Conservation (phyloP, 2,888 invertebrate genomes). For the Melolontha melolontha region DNA sequence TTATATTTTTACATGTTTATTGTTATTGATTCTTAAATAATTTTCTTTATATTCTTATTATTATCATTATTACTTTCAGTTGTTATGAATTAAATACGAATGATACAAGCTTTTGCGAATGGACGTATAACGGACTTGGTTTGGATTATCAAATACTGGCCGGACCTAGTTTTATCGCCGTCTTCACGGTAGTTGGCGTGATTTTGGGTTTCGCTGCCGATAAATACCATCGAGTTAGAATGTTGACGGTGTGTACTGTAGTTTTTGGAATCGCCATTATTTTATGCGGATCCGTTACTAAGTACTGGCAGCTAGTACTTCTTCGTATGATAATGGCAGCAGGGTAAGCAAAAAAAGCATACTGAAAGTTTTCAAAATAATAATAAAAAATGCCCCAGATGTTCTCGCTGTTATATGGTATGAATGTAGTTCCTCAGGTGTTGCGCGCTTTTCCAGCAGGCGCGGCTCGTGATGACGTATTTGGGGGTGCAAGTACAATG, state of each 20-base stretch:
- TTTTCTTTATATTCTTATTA: background rate
- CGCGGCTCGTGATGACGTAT: no score
- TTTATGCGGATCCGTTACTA: conserved; percentile 84
- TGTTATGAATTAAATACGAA: conserved; percentile 76
- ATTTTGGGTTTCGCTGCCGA: conserved; percentile 87
- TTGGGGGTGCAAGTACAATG: no score
- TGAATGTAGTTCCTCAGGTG: no score
- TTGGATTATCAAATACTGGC: conserved; percentile 93
- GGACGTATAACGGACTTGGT: conserved; percentile 93
- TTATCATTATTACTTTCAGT: conserved; percentile 63
- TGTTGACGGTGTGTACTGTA: conserved; percentile 81
- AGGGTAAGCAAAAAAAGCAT: conserved; percentile 68
- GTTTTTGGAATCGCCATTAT: conserved; percentile 86
- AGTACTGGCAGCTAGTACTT: conserved; percentile 91
- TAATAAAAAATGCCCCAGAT: no score
- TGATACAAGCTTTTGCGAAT: conserved; percentile 85
- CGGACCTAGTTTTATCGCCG: conserved; percentile 92
- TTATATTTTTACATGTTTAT: background rate
- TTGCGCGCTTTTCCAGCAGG: no score
- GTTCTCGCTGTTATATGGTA: no score
- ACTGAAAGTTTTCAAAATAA: no score
- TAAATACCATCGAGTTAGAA: conserved; percentile 79
- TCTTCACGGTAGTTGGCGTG: conserved; percentile 90
- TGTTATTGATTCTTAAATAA: background rate
- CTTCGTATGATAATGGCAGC: conserved; percentile 89